Evolutionary conservation across 2,113 vertebrate genomes (phyloP).

Genomic region (Vanacampus margaritifer): DNA sequence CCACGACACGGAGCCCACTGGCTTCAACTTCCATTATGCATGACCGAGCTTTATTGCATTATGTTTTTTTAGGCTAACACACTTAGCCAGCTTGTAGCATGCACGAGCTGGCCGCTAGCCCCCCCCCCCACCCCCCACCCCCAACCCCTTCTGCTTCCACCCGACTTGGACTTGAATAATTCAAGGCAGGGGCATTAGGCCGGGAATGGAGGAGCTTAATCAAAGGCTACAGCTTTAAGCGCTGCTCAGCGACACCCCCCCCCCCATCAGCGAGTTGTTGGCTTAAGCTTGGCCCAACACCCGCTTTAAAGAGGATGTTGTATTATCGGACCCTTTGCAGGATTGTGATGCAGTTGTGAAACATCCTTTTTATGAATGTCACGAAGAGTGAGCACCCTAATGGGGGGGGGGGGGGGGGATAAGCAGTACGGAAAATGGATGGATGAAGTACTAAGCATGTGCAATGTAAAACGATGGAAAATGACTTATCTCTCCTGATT

Average conservation of each 20-base stretch:
- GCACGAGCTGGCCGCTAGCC: conserved; percentile 22
- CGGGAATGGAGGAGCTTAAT: conserved; percentile 65
- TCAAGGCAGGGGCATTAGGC: conserved; percentile 63
- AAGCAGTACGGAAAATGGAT: background rate
- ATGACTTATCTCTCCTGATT: background rate
- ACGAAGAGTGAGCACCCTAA: background rate
- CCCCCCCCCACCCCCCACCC: conserved; percentile 14
- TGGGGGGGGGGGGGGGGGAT: too few species aligned
- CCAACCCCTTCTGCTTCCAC: conserved; percentile 16
- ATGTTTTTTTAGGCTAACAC: conserved; percentile 68
- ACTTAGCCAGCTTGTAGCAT: conserved; percentile 67
- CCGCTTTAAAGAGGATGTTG: conserved; percentile 46
- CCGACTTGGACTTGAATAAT: conserved; percentile 62
- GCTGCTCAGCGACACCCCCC: conserved; percentile 42
- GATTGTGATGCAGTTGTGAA: conserved; percentile 19
- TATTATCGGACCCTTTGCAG: conserved; percentile 44
- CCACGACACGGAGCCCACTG: conserved; percentile 36
- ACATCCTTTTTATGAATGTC: conserved; percentile 6
- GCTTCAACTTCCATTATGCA: conserved; percentile 62
- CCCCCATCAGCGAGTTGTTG: conserved; percentile 48
- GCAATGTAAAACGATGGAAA: background rate
- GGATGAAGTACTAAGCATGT: background rate
- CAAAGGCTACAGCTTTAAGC: conserved; percentile 64
- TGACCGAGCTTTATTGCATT: conserved; percentile 67
- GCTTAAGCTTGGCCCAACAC: conserved; percentile 37